A percentile compares a stretch with the other conserved stretches of the same genome.
Evolutionary conservation across 2,797 vertebrate genomes (phyloP).

Genomic region (Forpus xanthops): DNA sequence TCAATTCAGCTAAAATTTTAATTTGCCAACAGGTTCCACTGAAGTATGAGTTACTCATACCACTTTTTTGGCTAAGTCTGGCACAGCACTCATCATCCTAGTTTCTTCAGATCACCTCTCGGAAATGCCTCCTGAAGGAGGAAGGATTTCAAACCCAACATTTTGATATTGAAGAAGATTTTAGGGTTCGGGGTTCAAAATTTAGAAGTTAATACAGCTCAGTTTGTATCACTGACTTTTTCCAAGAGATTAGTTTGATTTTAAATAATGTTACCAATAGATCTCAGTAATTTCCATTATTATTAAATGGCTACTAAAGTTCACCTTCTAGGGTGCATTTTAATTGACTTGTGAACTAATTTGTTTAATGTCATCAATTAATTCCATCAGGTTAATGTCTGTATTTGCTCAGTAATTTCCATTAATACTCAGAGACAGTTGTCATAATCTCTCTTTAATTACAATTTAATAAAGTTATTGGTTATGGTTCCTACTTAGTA

Average conservation of each 20-base stretch:
- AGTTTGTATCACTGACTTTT: neutral
- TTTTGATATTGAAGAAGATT: neutral
- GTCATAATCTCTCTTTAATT: neutral
- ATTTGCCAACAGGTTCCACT: neutral
- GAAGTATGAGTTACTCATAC: rapidly evolving
- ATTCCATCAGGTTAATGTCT: neutral
- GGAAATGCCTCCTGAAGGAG: neutral
- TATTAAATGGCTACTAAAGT: neutral
- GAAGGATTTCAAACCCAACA: neutral
- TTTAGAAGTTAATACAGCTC: neutral
- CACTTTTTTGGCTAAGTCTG: neutral
- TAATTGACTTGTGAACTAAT: neutral
- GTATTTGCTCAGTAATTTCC: neutral
- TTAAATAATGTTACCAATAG: neutral
- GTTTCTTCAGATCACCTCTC: neutral
- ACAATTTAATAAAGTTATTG: neutral
- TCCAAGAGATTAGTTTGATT: neutral
- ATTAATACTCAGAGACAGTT: neutral
- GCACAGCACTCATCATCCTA: neutral
- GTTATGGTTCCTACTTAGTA: neutral
- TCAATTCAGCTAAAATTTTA: neutral
- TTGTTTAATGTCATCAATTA: neutral
- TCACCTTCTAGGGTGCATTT: neutral
- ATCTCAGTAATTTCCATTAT: neutral
- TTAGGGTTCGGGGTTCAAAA: neutral